Percentiles rank a stretch among this genome's conserved stretches.
Conservation (phyloP, 2,888 invertebrate species). For the Caenorhabditis macrosperma region DNA sequence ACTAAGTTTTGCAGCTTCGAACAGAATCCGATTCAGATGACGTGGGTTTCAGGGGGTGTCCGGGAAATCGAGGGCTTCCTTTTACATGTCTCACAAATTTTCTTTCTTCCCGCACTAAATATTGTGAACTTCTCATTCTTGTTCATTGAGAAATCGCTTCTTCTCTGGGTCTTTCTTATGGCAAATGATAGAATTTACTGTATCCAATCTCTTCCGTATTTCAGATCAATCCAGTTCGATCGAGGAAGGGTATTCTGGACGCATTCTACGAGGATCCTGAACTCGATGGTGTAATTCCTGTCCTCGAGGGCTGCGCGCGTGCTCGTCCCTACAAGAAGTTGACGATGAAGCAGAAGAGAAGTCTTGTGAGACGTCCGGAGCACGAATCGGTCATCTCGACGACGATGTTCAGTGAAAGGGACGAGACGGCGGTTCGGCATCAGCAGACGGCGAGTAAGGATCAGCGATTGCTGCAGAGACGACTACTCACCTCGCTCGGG, state of each 20-base stretch:
- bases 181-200: too few relatives aligned
- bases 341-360: conserved; percentile 67
- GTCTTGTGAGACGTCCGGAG: conserved; percentile 65
- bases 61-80: neutral
- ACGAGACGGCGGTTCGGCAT: conserved; percentile 71
- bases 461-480: conserved; percentile 59
- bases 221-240: conserved; percentile 44
- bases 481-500: conserved; percentile 61
- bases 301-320: conserved; percentile 64
- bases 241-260: conserved; percentile 50
- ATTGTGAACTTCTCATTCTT: neutral
- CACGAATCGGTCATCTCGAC: conserved; percentile 20
- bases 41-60: too few relatives aligned
- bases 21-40: neutral
- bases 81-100: neutral
- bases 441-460: conserved; percentile 68
- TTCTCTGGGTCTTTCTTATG: neutral
- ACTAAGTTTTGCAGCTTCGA: neutral
- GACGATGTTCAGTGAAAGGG: conserved; percentile 67
- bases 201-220: too few relatives aligned
- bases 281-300: conserved; percentile 63
- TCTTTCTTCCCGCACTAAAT: neutral
- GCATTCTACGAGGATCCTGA: conserved; percentile 65
- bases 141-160: neutral
- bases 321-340: conserved; percentile 65